phyloP scores from a whole-genome alignment of 2,888 invertebrate species.

The Muscina levida region DNA sequence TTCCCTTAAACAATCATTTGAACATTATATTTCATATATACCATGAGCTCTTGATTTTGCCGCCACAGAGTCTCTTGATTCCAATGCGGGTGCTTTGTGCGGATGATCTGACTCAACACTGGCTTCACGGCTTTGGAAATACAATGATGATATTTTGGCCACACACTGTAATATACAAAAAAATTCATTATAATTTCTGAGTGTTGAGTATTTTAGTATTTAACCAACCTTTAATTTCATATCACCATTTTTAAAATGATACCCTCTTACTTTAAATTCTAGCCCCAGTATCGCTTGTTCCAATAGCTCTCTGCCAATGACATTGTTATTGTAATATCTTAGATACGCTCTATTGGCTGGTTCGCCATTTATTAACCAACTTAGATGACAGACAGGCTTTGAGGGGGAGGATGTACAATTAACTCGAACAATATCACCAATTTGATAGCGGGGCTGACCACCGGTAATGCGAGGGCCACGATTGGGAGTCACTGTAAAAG shows the following conservation, averaged over 20 bases:
- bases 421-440: constrained; percentile 89
- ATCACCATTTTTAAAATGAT: constrained; percentile 91
- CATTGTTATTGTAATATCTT: constrained; percentile 81
- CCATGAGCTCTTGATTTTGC: constrained; percentile 87
- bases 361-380: constrained; percentile 93
- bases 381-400: constrained; percentile 89
- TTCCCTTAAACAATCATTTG: not conserved
- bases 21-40: constrained; percentile 68
- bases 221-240: constrained; percentile 88
- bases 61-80: constrained; percentile 86
- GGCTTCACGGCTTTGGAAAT: constrained; percentile 93
- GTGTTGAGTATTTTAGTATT: not conserved
- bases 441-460: constrained; percentile 89
- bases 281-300: constrained; percentile 89
- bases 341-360: constrained; percentile 83
- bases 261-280: constrained; percentile 88
- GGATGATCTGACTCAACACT: constrained; percentile 90
- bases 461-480: constrained; percentile 90
- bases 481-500: constrained; percentile 86
- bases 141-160: constrained; percentile 92
- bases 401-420: constrained; percentile 93
- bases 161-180: constrained; percentile 82
- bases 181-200: not conserved
- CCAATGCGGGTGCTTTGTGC: constrained; percentile 87
- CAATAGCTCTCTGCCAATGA: constrained; percentile 83